Percentiles rank a stretch among this genome's conserved stretches.
Evolutionary conservation across 2,113 vertebrate species (phyloP).

Genomic region (Nipponia nippon): DNA sequence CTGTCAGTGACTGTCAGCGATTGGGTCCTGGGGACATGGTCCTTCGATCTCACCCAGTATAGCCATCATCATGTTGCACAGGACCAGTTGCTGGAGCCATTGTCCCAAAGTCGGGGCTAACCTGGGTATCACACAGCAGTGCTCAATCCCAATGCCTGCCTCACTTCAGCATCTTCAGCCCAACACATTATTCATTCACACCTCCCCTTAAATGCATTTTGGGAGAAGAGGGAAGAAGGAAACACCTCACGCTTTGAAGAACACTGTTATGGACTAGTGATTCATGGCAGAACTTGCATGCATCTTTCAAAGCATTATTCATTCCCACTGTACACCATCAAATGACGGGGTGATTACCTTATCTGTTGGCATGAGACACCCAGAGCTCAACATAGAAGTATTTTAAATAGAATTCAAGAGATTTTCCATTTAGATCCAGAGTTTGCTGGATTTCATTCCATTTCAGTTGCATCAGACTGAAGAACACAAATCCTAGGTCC

Average conservation of each 20-base stretch:
- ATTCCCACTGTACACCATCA: background rate
- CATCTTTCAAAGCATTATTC: background rate
- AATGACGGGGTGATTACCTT: background rate
- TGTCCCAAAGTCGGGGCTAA: background rate
- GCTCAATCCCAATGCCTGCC: background rate
- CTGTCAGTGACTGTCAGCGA: background rate
- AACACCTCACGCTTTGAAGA: background rate
- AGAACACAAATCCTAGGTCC: background rate
- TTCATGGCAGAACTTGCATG: background rate
- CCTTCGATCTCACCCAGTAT: background rate
- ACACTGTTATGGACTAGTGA: background rate
- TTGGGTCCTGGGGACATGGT: rapidly evolving
- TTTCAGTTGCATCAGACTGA: background rate
- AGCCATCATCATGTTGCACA: background rate
- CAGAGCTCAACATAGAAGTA: background rate
- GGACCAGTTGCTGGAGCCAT: background rate
- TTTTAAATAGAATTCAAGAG: background rate
- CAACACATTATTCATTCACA: background rate
- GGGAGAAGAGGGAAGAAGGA: background rate
- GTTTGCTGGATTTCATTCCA: background rate
- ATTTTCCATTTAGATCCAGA: background rate
- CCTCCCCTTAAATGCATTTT: background rate
- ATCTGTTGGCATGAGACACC: background rate
- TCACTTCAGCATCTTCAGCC: background rate
- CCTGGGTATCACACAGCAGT: rapidly evolving